Percentiles rank a stretch among this genome's conserved stretches.
phyloP scores from a whole-genome alignment of 2,113 vertebrate species.

The Tympanuchus pallidicinctus region DNA sequence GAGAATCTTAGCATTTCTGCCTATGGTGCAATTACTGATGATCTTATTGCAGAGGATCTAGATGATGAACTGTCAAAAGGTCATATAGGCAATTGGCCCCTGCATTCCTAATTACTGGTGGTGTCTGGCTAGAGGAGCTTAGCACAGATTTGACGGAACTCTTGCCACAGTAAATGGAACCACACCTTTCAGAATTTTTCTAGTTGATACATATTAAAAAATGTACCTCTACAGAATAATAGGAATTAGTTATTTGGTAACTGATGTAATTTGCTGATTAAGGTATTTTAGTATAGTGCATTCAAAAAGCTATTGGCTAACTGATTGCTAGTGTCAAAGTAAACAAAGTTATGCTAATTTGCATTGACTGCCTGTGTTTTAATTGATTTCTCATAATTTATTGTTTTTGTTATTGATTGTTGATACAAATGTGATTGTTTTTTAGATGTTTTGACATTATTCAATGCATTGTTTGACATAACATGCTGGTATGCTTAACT shows the following conservation, averaged over 20 bases:
- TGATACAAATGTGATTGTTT: slow-evolving; percentile 34
- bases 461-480: slow-evolving; percentile 40
- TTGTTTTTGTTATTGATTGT: slow-evolving; percentile 49
- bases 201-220: neutral
- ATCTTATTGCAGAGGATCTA: neutral
- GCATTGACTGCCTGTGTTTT: neutral
- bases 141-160: neutral
- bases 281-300: neutral
- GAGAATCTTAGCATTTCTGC: neutral
- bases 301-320: neutral
- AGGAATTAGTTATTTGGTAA: neutral
- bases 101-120: neutral
- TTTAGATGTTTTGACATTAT: slow-evolving; percentile 46
- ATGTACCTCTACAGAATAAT: neutral
- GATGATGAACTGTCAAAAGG: neutral
- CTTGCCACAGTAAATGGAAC: neutral
- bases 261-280: neutral
- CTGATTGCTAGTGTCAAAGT: neutral
- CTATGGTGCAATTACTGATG: neutral
- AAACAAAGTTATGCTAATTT: neutral
- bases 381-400: slow-evolving; percentile 31
- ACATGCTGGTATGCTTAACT: slow-evolving; percentile 10
- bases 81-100: neutral
- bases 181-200: neutral
- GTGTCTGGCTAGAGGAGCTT: neutral